A percentile compares a stretch with the other conserved stretches of the same genome.
Evolutionary conservation across 2,113 vertebrate genomes (phyloP).

Genomic region (Alethe castanea): DNA sequence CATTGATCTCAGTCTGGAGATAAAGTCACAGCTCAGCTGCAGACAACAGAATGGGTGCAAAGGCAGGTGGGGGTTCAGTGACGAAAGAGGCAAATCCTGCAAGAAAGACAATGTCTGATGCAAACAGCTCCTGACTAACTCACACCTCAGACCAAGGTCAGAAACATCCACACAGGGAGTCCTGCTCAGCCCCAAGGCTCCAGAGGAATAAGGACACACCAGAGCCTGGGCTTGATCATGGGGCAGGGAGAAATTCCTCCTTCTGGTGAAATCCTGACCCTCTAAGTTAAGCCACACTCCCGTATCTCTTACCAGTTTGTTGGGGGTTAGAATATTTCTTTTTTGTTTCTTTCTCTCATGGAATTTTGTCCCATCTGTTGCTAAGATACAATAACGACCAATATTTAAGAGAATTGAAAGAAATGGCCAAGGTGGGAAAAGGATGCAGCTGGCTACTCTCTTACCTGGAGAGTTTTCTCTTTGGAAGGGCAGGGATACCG

Average conservation of each 20-base stretch:
- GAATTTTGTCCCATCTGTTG: background rate
- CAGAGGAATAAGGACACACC: background rate
- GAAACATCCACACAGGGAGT: background rate
- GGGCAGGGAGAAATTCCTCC: background rate
- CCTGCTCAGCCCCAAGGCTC: background rate
- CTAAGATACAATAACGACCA: background rate
- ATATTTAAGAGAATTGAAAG: background rate
- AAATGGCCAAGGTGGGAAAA: background rate
- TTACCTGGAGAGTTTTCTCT: background rate
- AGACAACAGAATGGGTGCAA: background rate
- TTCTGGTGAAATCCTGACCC: background rate
- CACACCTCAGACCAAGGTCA: background rate
- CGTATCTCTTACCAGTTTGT: background rate
- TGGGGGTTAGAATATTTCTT: background rate
- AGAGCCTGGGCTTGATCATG: background rate
- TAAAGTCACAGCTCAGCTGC: background rate
- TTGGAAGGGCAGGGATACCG: background rate
- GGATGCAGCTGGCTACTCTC: background rate
- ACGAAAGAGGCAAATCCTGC: background rate
- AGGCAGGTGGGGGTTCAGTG: background rate
- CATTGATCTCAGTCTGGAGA: background rate
- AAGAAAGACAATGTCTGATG: background rate
- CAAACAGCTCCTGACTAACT: background rate
- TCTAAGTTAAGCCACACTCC: background rate
- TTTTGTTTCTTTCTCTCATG: background rate